These are phyloP conservation scores for Cerastis leucographa DNA, from an alignment of 2,888 invertebrate genomes.

Conservation along the genomic window DNA sequence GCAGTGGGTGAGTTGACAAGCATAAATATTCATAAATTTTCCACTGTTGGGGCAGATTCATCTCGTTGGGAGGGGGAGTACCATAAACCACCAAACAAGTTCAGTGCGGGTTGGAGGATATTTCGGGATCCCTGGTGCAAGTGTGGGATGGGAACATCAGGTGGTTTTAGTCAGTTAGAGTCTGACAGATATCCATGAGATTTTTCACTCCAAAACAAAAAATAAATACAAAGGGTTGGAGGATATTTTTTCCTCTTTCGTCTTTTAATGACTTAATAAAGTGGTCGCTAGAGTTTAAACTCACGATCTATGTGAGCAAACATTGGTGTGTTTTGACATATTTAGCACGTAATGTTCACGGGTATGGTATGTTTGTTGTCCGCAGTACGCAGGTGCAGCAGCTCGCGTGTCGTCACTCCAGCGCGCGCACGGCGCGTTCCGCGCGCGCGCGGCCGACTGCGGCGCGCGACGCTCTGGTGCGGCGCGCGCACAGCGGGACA, in stretches of 20 bases:
- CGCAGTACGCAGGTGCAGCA: conserved; percentile 68
- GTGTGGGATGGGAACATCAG: too few species aligned
- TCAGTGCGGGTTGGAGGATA: background rate
- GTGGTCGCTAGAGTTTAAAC: background rate
- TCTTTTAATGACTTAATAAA: background rate
- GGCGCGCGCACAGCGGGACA: conserved; percentile 20
- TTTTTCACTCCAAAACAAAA: too few species aligned
- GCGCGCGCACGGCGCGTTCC: conserved; percentile 57
- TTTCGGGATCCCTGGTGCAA: too few species aligned
- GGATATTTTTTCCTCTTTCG: background rate
- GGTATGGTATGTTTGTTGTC: background rate
- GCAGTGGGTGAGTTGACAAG: conserved; percentile 76
- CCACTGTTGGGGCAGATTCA: background rate
- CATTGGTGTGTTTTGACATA: background rate
- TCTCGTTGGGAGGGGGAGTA: background rate
- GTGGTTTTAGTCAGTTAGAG: too few species aligned
- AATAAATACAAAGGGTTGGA: too few species aligned
- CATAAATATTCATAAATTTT: background rate
- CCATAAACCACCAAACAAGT: background rate
- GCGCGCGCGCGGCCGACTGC: background rate
- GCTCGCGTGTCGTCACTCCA: conserved; percentile 70
- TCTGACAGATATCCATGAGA: too few species aligned
- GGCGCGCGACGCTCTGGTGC: background rate
- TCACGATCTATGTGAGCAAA: background rate
- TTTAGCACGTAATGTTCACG: background rate